Evolutionary conservation across 2,888 invertebrate species (phyloP).

Genomic region (Agriopis aurantiaria): DNA sequence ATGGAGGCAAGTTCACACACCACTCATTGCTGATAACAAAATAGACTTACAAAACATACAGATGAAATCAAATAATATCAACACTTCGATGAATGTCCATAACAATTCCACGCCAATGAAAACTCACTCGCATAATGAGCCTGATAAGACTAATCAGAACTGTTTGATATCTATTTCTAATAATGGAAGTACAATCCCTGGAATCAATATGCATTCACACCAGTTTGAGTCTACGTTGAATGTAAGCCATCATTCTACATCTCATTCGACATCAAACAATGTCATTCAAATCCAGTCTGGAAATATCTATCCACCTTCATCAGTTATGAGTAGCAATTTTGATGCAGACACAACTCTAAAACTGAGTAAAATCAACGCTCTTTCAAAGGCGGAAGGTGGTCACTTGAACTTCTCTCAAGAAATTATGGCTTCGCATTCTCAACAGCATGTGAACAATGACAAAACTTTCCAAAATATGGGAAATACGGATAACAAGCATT

Average conservation of each 20-base stretch:
- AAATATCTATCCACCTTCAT: slow-evolving; percentile 78
- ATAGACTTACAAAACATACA: slow-evolving; percentile 73
- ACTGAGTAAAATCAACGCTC: slow-evolving; percentile 79
- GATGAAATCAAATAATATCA: slow-evolving; percentile 66
- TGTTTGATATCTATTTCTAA: slow-evolving; percentile 72
- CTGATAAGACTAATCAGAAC: slow-evolving; percentile 74
- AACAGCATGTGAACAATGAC: slow-evolving; percentile 77
- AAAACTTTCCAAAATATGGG: slow-evolving; percentile 80
- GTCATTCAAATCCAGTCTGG: slow-evolving; percentile 82
- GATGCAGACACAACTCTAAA: slow-evolving; percentile 81
- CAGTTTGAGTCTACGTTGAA: slow-evolving; percentile 75
- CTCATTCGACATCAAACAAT: slow-evolving; percentile 75
- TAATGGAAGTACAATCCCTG: slow-evolving; percentile 61
- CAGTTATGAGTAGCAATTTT: slow-evolving; percentile 75
- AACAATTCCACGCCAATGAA: slow-evolving; percentile 64
- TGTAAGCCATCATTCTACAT: slow-evolving; percentile 74
- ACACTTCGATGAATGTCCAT: slow-evolving; percentile 70
- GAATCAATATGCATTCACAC: slow-evolving; percentile 72
- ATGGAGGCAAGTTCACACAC: slow-evolving; percentile 73
- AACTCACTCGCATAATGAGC: slow-evolving; percentile 66
- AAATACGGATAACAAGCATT: slow-evolving; percentile 71
- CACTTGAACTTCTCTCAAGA: slow-evolving; percentile 82
- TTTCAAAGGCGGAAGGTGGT: slow-evolving; percentile 80
- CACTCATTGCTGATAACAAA: slow-evolving; percentile 69
- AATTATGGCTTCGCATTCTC: slow-evolving; percentile 81